Conservation (phyloP, 2,888 invertebrate species). For the Platycheirus albimanus region DNA sequence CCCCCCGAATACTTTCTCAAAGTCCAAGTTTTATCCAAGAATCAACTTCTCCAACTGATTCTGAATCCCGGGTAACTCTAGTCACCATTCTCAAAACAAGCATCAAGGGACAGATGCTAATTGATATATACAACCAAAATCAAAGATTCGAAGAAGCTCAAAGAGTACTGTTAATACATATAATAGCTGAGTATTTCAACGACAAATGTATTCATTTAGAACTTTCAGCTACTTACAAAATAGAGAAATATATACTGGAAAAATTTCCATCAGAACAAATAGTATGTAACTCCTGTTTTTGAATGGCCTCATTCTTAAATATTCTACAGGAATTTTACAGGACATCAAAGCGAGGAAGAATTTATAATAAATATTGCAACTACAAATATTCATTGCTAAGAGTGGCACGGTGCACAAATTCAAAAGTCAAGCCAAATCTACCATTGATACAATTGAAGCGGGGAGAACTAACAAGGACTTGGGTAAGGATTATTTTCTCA, state of each 20-base stretch:
- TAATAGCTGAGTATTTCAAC: constrained; percentile 11
- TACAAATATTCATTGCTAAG: constrained; percentile 11
- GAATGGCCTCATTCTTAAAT: background rate
- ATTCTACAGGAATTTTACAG: constrained; percentile 8
- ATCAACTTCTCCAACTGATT: background rate
- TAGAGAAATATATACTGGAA: background rate
- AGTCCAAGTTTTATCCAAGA: background rate
- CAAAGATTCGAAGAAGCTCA: constrained; percentile 7
- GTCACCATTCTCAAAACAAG: constrained; percentile 1
- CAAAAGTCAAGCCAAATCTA: background rate
- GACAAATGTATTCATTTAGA: constrained; percentile 23
- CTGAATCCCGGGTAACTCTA: background rate
- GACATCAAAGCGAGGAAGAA: constrained; percentile 12
- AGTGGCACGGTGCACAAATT: background rate
- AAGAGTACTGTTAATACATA: background rate
- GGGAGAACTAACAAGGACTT: background rate
- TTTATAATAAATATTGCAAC: constrained; percentile 19
- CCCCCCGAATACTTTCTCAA: background rate
- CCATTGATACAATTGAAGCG: too few relatives aligned
- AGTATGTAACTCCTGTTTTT: background rate
- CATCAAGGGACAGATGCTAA: constrained; percentile 2
- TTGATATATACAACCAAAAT: constrained; percentile 1
- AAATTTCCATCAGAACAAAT: constrained; percentile 23
- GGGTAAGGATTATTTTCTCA: too few relatives aligned
- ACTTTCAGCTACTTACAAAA: background rate